Evolutionary conservation across 2,113 vertebrate genomes (phyloP), one percentile per base, ranked within the genome.

Genomic region (Aptenodytes forsteri): DNA sequence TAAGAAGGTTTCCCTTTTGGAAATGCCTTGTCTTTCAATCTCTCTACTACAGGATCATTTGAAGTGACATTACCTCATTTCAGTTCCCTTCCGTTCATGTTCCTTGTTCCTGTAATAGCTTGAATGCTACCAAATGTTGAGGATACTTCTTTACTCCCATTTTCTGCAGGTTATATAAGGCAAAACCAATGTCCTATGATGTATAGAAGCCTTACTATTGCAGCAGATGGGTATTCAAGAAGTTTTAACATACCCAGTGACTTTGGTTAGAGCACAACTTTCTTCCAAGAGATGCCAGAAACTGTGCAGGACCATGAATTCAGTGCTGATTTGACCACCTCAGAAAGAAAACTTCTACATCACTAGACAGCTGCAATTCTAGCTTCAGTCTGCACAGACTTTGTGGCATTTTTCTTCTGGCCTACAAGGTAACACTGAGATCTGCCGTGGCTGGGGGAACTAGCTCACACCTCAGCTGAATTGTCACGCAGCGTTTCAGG

Each of bases 341-440:
- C 62, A 19, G 25, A 29, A 70, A 54, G 17, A 61, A 84, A 61
- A 71, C 6, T 6, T 30, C 11, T 21, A 44, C 30, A 32, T 44
- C 30, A 22, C 30, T 25, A 8, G 11, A 9, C 10, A 46, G 72
- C 8, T 54, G 38, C 36, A 59, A 16, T 42, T 80, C 20, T 34
- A 50, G 29, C 16, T 46, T 36, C 16, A 7, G 10, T 7, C 36
- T 71, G 16, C 16, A 6, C 22, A 42, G 36, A 19, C 2, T 16
- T 61, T 9, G 27, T 17, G 16, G 18, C 26, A 14, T 30, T 83
- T 88, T 46, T 59, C 11, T 88, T 52, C 65, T 38, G 32, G 30
- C 0, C 0, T 34, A 22, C 27, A 49, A 67, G 18, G 9, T 2
- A 30, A 10, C 18, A 6, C 25, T 54, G 67, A 58, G 66, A 30